These are phyloP conservation scores for Philaethria dido DNA, from an alignment of 2,888 invertebrate species.

Conservation along the genomic window DNA sequence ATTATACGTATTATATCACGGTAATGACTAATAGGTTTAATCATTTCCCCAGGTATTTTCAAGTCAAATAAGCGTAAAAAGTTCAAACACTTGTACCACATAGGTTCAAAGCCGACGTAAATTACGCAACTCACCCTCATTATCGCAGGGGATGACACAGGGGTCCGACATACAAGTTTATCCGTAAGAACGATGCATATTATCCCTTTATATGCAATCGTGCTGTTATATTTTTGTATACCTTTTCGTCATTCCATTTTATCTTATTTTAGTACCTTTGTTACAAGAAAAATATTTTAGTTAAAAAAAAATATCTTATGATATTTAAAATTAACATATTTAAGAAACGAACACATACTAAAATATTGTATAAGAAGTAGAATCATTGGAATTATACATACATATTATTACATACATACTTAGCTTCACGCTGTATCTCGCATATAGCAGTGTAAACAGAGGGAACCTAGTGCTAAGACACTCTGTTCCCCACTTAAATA, in stretches of 20 bases:
- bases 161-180: constrained; percentile 46
- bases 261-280: neutral
- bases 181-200: constrained; percentile 15
- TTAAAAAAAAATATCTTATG: too few relatives aligned
- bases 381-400: too few relatives aligned
- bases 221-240: neutral
- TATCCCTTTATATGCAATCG: constrained; percentile 32
- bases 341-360: too few relatives aligned
- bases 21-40: constrained; percentile 26
- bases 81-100: constrained; percentile 77
- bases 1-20: neutral
- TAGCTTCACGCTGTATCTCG: too few relatives aligned
- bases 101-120: constrained; percentile 65
- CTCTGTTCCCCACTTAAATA: too few relatives aligned
- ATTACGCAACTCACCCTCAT: constrained; percentile 79
- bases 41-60: constrained; percentile 48
- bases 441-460: too few relatives aligned
- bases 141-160: constrained; percentile 71
- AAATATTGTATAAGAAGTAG: too few relatives aligned
- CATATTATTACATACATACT: too few relatives aligned
- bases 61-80: constrained; percentile 72
- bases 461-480: too few relatives aligned
- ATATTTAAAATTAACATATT: too few relatives aligned
- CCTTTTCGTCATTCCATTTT: neutral
- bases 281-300: too few relatives aligned